Evolutionary conservation across 1,140 invertebrate species (phyloP), one percentile per base, ranked within the genome.

Genomic region (Philopotamus ludificatus): DNA sequence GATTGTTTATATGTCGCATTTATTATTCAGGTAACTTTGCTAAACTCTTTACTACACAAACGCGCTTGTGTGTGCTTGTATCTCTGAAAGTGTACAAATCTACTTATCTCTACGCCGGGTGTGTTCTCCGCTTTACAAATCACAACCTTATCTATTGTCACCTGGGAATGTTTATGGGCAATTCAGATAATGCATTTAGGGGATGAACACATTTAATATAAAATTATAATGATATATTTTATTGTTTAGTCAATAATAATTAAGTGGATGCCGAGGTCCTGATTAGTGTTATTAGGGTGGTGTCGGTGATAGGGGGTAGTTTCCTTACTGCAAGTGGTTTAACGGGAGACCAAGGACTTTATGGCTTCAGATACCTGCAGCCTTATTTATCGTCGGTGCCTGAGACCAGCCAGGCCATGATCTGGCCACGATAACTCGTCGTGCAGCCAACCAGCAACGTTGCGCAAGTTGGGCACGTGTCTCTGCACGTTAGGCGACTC

Each of bases 111-210:
- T n/a, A n/a, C n/a, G n/a, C n/a, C n/a, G n/a, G n/a, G n/a, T n/a
- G n/a, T n/a, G n/a, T n/a, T n/a, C n/a, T 15, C 18, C 18, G 26
- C 15, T 58, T 58, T 25, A 58, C 54, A 58, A 58, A 58, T 58
- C 54, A 41, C 54, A 34, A 15, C 28, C 54, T 58, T 58, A 58
- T 58, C 54, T 42, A 58, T 58, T 58, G 21, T 22, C 54, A 58
- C 41, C 54, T n/a, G 12, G 12, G 25, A 39, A 58, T 58, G 41
- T 58, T 58, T 58, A 58, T 41, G 54, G 41, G 20, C 54, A 18
- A 34, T 39, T 58, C 49, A 21, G 22, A 21, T 49, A 18, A 49
- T 21, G 16, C 47, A 21, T 3, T 21, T 49, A 49, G 21, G 47
- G 15, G 16, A 12, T 34, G 28, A 34, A 34, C 12, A 34, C 12